Evolutionary conservation across 2,113 vertebrate genomes (phyloP), one percentile per base, ranked within the genome.

Genomic region (Cricetomys ansorgei): DNA sequence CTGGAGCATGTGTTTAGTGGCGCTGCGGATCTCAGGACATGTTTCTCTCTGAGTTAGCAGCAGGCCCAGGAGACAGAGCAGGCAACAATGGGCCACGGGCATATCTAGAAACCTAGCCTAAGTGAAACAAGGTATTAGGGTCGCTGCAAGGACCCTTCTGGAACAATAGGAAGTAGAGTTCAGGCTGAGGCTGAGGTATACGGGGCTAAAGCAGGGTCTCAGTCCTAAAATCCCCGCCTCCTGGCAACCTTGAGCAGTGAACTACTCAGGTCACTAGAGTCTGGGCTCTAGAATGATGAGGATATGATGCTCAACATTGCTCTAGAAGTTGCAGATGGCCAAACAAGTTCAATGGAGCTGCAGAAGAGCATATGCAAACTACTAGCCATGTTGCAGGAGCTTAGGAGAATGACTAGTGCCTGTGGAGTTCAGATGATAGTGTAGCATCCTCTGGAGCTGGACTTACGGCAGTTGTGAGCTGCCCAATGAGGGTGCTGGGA

Each of bases 281-380:
- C 40, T 75, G 73, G 31, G 4, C 21, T n/a, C n/a, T n/a, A n/a
- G n/a, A n/a, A n/a, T n/a, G n/a, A n/a, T n/a, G n/a, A 43, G 70
- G n/a, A 62, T 81, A 64, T 59, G 19, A 64, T 43, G 40, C 70
- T 37, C 17, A 62, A 27, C 62, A 37, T 5, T 96, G 91, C 85
- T 0, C 31, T 96, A 99, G 99, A 99, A 98, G 53, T 91, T 99
- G 83, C 98, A 98, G 0, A 80, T 98, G 53, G 99, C 99, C 98
- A 98, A 15, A 77, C 95, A 45, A 97, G 92, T 45, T 99, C 98
- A 45, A 34, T 81, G 1, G 96, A 98, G 95, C 97, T 99, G 94
- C 97, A 98, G 96, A 89, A 96, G 65, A 98, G 98, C 92, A 92
- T 99, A 89, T 94, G 97, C 0, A 90, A 93, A 12, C 97, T 99